A percentile compares a stretch with the other conserved stretches of the same genome.
phyloP scores from a whole-genome alignment of 2,797 vertebrate genomes.

The Coccyzus lansbergi region DNA sequence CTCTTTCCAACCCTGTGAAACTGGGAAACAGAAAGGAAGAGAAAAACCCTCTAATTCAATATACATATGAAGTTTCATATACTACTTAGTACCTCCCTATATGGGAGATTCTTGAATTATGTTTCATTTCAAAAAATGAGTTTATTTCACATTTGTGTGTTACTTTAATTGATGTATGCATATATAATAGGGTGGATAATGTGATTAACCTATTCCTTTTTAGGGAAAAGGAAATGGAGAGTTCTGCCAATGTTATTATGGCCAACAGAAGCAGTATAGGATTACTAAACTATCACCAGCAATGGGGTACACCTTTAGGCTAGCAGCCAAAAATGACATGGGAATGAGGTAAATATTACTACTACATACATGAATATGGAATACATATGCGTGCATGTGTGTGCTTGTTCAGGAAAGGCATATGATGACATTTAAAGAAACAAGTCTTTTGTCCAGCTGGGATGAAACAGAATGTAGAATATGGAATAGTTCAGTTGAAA shows the following conservation, averaged over 20 bases:
- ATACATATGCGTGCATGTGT: background rate
- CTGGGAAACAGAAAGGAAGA: background rate
- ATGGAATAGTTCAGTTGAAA: background rate
- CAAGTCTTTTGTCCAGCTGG: background rate
- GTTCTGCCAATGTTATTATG: slow-evolving; percentile 93
- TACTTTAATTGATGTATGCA: background rate
- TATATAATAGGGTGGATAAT: background rate
- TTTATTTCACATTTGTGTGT: background rate
- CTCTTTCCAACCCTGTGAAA: background rate
- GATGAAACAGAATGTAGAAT: background rate
- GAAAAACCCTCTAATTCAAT: background rate
- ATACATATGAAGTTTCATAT: background rate
- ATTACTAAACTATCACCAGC: slow-evolving; percentile 94
- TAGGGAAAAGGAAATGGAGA: slow-evolving; percentile 90
- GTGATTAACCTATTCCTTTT: slow-evolving; percentile 34
- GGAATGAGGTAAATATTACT: slow-evolving; percentile 86
- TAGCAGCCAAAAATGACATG: slow-evolving; percentile 96
- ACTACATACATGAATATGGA: background rate
- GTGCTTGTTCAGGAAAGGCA: background rate
- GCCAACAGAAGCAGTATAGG: slow-evolving; percentile 93
- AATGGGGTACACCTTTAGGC: slow-evolving; percentile 93
- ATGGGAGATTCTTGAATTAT: background rate
- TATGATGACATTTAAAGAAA: background rate
- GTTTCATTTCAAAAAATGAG: background rate
- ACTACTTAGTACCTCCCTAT: background rate